Evolutionary conservation across 53 echinoderm and acorn worm species (phyloP).

Genomic region (Actinopyga echinites): DNA sequence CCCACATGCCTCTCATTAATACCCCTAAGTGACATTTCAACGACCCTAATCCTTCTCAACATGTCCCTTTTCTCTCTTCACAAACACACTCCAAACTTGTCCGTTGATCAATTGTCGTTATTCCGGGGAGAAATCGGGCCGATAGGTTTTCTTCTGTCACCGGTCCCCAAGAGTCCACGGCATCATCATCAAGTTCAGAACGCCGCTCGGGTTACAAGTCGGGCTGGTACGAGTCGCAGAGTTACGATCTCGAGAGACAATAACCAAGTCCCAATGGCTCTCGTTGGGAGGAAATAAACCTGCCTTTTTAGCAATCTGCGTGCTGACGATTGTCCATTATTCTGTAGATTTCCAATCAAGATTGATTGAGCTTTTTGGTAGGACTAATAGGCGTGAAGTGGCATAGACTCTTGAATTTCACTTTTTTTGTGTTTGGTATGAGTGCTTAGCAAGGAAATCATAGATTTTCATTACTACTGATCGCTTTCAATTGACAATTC

Average conservation of each 20-base stretch:
- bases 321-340: constrained; percentile 50
- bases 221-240: constrained; percentile 35
- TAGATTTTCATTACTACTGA: constrained; percentile 50
- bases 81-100: constrained; percentile 14
- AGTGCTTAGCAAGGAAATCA: constrained; percentile 43
- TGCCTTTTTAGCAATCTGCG: constrained; percentile 49
- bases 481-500: constrained; percentile 51
- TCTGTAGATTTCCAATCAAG: constrained; percentile 32
- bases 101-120: constrained; percentile 40
- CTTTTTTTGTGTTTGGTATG: constrained; percentile 17
- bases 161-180: constrained; percentile 21
- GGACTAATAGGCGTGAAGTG: constrained; percentile 52
- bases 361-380: constrained; percentile 47
- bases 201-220: constrained; percentile 37
- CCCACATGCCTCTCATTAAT: constrained; percentile 43
- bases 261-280: constrained; percentile 44
- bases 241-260: constrained; percentile 47
- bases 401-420: constrained; percentile 46
- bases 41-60: constrained; percentile 51
- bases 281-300: constrained; percentile 49
- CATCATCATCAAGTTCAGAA: constrained; percentile 46
- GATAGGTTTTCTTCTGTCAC: constrained; percentile 41
- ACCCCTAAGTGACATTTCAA: constrained; percentile 51
- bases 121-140: constrained; percentile 42
- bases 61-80: constrained; percentile 40